Base-by-base conservation (phyloP, 2,888 invertebrate genomes). In the Plutella xylostella region DNA sequence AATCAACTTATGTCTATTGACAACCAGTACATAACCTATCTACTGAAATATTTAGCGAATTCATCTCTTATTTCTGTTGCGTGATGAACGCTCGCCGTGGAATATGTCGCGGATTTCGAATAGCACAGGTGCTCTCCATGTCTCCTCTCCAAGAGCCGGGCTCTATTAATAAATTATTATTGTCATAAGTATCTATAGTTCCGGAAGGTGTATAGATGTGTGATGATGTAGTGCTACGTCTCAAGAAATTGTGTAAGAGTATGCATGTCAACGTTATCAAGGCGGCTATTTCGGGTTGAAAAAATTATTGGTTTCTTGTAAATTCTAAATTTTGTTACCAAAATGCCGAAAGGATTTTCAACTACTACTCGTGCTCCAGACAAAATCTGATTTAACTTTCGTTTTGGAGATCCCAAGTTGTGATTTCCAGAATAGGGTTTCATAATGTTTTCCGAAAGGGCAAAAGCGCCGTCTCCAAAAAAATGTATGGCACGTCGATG, bases 401-500 rank as follows among this genome's bases (percentile, higher is more conserved):
- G 50, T 40, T 56, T 52, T 6, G 52, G 14, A 9, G 52, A 49
- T 4, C 51, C 42, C n/a, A 11, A 48, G 30, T 50, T 40, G 42
- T 53, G 52, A 37, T 49, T 49, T 35, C 54, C 56, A 30, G 56
- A 47, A 51, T 51, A 55, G 42, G 50, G 28, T 48, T 56, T 55
- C 56, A 56, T 43, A 44, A 57, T 51, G 43, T 53, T 12, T 47
- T 47, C 12, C 11, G 46, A 38, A 21, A 55, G 49, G 20, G 55
- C 54, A 51, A 54, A 54, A 19, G 56, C 53, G 7, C 53, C 48
- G n/a, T n/a, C n/a, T n/a, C n/a, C n/a, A n/a, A n/a, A n/a, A n/a
- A n/a, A 44, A 49, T 46, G 33, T 53, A 54, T 7, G 54, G 54
- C 20, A 57, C 45, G 37, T 51, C 45, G 17, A 41, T 48, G 18